These are phyloP conservation scores for Amblyornis subalaris DNA, from an alignment of 2,113 vertebrate species.

Conservation along the genomic window DNA sequence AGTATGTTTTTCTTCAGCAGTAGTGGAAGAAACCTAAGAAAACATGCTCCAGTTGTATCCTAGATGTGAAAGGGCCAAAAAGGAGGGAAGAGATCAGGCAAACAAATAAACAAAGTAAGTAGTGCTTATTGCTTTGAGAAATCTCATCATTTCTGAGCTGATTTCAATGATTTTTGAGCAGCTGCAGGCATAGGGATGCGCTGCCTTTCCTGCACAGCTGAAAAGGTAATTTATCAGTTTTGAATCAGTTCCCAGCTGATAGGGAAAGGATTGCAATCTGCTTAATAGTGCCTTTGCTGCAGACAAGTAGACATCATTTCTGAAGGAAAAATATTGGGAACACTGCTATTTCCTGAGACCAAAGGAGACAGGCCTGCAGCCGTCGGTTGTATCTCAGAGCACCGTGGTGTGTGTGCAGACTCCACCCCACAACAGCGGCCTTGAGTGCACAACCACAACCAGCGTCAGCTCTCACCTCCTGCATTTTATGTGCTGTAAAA, in stretches of 20 bases:
- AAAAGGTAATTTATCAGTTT: background rate
- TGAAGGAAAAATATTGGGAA: background rate
- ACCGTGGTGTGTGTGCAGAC: fast-evolving
- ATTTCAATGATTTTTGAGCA: background rate
- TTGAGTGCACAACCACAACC: background rate
- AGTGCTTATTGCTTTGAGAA: background rate
- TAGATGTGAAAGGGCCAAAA: background rate
- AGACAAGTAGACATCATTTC: background rate
- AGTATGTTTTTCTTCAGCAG: background rate
- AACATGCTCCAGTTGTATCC: background rate
- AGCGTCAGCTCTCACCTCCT: background rate
- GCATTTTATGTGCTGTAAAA: background rate
- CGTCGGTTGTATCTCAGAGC: fast-evolving
- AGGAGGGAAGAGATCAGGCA: background rate
- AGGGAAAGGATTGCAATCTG: background rate
- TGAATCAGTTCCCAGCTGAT: background rate
- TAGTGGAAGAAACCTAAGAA: background rate
- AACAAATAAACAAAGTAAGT: background rate
- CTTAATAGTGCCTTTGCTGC: background rate
- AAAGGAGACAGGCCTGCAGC: background rate
- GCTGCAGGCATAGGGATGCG: background rate
- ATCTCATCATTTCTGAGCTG: background rate
- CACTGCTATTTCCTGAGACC: background rate
- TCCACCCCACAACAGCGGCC: background rate
- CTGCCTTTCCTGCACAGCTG: background rate